Base-by-base conservation (phyloP, 2,888 invertebrate species). In the Dryocosmus kuriphilus region DNA sequence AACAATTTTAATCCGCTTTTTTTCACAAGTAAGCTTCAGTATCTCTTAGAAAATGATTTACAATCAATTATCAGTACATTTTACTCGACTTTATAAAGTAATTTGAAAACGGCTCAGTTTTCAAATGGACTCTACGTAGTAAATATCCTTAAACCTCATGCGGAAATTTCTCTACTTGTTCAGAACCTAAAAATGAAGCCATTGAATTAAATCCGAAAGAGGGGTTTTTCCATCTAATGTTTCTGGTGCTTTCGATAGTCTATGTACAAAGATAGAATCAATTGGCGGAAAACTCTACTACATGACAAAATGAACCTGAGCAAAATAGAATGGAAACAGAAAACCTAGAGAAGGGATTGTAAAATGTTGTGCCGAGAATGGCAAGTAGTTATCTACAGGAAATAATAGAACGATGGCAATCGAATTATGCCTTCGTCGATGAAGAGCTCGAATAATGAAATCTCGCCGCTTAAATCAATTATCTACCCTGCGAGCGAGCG, bases 381-480 rank as follows among this genome's bases (percentile, higher is more conserved):
- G 77, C 77, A 76, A 80, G 80, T 82, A 79, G 82, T 84, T 83
- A 87, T 83, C 81, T 75, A 79, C 83, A 81, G 85, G 84, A 86
- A 87, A 85, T 84, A 82, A 82, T 81, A 78, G 77, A 78, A 79
- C 76, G 76, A 76, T 75, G 77, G 71, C 77, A 82, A 86, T 85
- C 78, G 83, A 83, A 80, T 82, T 80, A 61, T 35, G 51, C 62
- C 32, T 75, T 62, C 35, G 57, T 73, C 81, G 80, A 76, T 65
- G 78, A 75, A 80, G 78, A 60, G 80, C 67, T 75, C 62, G 71
- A 63, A 82, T 78, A 79, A 83, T 82, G 81, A 80, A 85, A 81
- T 82, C 71, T 79, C 74, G 76, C 77, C 27, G 46, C 57, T 78
- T 81, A 83, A 86, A 80, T 84, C 78, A 81, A 87, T 87, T 87